Percentiles rank a stretch among this genome's conserved stretches.
These are phyloP conservation scores for Danio albolineatus DNA, from an alignment of 2,797 vertebrate species.

Conservation along the genomic window DNA sequence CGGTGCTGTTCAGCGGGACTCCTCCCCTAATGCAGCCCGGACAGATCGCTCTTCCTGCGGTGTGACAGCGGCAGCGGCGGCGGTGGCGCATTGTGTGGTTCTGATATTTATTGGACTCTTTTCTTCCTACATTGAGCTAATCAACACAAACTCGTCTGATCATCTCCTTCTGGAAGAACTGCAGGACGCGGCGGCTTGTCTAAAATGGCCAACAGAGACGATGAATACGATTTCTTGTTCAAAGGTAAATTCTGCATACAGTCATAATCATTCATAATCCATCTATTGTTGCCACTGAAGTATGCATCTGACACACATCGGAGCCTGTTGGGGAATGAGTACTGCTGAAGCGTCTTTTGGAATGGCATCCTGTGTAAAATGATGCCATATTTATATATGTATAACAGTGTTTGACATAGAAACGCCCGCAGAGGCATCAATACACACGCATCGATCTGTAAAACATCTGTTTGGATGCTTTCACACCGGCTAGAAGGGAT, in stretches of 20 bases:
- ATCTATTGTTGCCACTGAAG: constrained; percentile 38
- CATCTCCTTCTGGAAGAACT: constrained; percentile 36
- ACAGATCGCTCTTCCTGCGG: constrained; percentile 74
- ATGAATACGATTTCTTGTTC: constrained; percentile 88
- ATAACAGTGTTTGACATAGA: constrained; percentile 41
- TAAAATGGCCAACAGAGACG: constrained; percentile 87
- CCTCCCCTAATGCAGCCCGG: constrained; percentile 81
- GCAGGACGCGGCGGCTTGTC: constrained; percentile 72
- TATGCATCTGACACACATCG: not conserved
- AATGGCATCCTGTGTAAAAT: constrained; percentile 1
- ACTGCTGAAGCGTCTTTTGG: not conserved
- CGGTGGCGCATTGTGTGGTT: constrained; percentile 76
- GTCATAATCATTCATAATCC: constrained; percentile 31
- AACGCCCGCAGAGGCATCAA: constrained; percentile 51
- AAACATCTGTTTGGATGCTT: constrained; percentile 53
- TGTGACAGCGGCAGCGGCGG: constrained; percentile 72
- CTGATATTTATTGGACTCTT: constrained; percentile 55
- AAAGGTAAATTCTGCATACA: constrained; percentile 78
- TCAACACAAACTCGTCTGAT: constrained; percentile 11
- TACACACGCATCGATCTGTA: constrained; percentile 35
- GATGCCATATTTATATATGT: not conserved
- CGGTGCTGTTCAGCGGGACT: constrained; percentile 67
- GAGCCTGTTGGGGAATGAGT: not conserved
- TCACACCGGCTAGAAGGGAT: not conserved
- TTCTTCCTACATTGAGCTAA: constrained; percentile 24